Conservation (phyloP, 2,797 vertebrate species). For the Mionectes olivaceus region DNA sequence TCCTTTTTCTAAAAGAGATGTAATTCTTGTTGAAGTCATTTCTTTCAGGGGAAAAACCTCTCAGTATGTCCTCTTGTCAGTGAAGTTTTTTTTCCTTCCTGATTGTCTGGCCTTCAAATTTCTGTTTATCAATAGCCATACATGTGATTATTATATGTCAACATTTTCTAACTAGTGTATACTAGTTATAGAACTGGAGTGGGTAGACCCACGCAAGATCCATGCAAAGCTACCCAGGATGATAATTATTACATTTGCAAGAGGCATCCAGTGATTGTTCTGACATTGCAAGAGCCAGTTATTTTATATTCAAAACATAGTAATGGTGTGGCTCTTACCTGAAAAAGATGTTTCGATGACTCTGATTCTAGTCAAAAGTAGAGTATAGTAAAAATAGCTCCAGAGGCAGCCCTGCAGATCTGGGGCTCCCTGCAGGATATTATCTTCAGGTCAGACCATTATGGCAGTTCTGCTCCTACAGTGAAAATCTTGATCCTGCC, state of each 20-base stretch:
- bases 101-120: background rate
- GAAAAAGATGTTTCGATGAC: background rate
- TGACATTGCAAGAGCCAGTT: background rate
- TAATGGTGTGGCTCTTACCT: background rate
- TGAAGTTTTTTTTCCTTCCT: background rate
- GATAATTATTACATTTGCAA: background rate
- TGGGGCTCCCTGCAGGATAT: background rate
- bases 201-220: background rate
- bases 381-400: background rate
- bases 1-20: background rate
- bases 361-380: background rate
- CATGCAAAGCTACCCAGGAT: background rate
- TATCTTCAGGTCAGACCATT: background rate
- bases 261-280: background rate
- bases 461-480: background rate
- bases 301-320: background rate
- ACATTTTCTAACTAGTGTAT: background rate
- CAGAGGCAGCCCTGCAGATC: background rate
- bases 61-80: background rate
- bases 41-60: background rate
- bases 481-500: constrained; percentile 11
- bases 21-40: background rate
- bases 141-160: background rate
- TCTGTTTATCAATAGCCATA: background rate
- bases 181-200: background rate